Percentiles rank a stretch among this genome's conserved stretches.
These are phyloP conservation scores for Lordiphosa fenestrarum DNA, from an alignment of 2,888 invertebrate species.

Conservation along the genomic window DNA sequence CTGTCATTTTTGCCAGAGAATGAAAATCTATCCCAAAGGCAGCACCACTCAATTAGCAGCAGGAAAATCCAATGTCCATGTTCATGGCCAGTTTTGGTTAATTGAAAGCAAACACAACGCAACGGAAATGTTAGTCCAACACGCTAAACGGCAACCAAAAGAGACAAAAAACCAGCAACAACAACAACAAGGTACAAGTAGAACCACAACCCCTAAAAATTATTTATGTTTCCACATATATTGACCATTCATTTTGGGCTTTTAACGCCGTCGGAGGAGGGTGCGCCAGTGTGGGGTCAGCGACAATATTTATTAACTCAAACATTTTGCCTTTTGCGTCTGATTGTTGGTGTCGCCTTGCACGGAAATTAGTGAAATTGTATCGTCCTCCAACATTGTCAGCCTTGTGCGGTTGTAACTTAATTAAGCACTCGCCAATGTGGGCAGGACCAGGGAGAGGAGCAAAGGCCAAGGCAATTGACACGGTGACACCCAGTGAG, in stretches of 20 bases:
- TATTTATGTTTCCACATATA: slow-evolving; percentile 65
- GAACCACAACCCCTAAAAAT: slow-evolving; percentile 63
- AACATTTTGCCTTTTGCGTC: slow-evolving; percentile 64
- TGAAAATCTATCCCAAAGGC: slow-evolving; percentile 6
- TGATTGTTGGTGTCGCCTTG: slow-evolving; percentile 70
- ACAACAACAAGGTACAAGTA: slow-evolving; percentile 20
- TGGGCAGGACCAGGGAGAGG: slow-evolving; percentile 27
- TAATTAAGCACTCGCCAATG: slow-evolving; percentile 52
- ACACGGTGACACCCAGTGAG: slow-evolving; percentile 62
- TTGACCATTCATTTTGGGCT: slow-evolving; percentile 74
- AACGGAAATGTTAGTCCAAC: slow-evolving; percentile 67
- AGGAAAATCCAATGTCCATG: slow-evolving; percentile 25
- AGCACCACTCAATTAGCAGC: slow-evolving; percentile 57
- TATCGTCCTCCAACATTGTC: slow-evolving; percentile 46
- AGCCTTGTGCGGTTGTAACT: slow-evolving; percentile 50
- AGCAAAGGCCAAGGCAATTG: slow-evolving; percentile 51
- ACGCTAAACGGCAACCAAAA: slow-evolving; percentile 44
- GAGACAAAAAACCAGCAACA: too few relatives aligned
- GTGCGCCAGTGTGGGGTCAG: slow-evolving; percentile 41
- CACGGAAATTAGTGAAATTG: slow-evolving; percentile 73
- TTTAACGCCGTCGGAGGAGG: slow-evolving; percentile 57
- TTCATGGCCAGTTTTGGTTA: slow-evolving; percentile 68
- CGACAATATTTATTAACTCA: slow-evolving; percentile 67
- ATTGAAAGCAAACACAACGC: slow-evolving; percentile 67
- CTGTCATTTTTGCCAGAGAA: slow-evolving; percentile 20